phyloP scores from a whole-genome alignment of 2,888 invertebrate genomes.

The Pilophorus perplexus region DNA sequence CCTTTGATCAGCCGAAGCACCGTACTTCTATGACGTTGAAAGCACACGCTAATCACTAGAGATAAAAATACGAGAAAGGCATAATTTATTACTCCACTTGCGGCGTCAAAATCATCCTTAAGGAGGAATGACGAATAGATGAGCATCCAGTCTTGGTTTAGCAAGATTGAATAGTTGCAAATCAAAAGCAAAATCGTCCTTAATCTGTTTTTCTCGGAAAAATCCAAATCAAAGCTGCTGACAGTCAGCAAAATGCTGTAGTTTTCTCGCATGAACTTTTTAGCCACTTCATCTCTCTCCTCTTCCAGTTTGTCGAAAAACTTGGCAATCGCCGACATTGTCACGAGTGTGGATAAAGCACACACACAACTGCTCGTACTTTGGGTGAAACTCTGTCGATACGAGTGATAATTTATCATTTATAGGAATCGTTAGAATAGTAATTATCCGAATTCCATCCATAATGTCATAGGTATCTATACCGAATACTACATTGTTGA shows the following conservation, averaged over 20 bases:
- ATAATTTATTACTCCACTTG: slow-evolving; percentile 2
- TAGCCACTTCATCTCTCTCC: background rate
- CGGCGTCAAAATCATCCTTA: slow-evolving; percentile 13
- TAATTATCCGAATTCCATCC: too few relatives aligned
- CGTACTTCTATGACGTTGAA: background rate
- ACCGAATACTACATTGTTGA: too few relatives aligned
- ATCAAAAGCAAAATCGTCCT: background rate
- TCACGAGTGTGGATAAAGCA: too few relatives aligned
- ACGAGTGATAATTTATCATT: too few relatives aligned
- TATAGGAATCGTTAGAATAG: too few relatives aligned
- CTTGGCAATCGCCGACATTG: background rate
- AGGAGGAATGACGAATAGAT: background rate
- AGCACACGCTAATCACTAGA: background rate
- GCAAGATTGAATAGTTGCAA: background rate
- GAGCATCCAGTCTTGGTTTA: background rate
- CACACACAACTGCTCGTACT: too few relatives aligned
- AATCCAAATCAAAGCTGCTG: background rate
- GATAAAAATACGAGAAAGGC: background rate
- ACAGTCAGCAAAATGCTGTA: slow-evolving; percentile 6
- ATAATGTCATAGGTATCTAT: too few relatives aligned
- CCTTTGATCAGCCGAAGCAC: background rate
- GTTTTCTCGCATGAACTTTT: background rate
- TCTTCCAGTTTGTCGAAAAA: slow-evolving; percentile 1
- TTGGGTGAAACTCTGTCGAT: too few relatives aligned
- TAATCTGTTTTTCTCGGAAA: background rate